phyloP scores from a whole-genome alignment of 2,888 invertebrate genomes.

The Diploptera punctata region DNA sequence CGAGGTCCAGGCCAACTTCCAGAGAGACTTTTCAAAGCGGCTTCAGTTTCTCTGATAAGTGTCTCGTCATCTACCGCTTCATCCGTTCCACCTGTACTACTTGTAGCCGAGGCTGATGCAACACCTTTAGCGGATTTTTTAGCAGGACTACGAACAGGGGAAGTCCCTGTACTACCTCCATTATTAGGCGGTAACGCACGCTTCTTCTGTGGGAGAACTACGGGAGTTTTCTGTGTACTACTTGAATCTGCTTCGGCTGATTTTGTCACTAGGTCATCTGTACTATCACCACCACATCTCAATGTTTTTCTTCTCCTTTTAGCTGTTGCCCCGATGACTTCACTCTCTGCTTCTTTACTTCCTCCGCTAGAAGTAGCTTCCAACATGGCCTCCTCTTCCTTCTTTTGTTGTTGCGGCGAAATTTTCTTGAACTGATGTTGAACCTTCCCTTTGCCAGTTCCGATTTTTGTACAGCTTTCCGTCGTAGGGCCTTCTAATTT shows the following conservation, averaged over 20 bases:
- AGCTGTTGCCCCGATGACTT: slow-evolving; percentile 56
- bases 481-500: slow-evolving; percentile 66
- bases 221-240: slow-evolving; percentile 3
- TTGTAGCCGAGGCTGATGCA: slow-evolving; percentile 58
- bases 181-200: slow-evolving; percentile 54
- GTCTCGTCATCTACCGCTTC: slow-evolving; percentile 78
- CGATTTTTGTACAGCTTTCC: slow-evolving; percentile 43
- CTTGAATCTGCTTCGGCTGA: slow-evolving; percentile 53
- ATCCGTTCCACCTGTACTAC: slow-evolving; percentile 47
- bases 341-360: slow-evolving; percentile 55
- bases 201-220: slow-evolving; percentile 65
- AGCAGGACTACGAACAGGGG: slow-evolving; percentile 55
- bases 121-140: slow-evolving; percentile 54
- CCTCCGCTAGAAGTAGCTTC: slow-evolving; percentile 53
- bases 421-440: slow-evolving; percentile 32
- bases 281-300: slow-evolving; percentile 48
- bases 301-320: slow-evolving; percentile 58
- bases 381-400: slow-evolving; percentile 38
- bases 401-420: slow-evolving; percentile 33
- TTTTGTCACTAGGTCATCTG: slow-evolving; percentile 51
- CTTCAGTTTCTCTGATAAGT: slow-evolving; percentile 86
- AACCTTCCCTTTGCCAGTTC: slow-evolving; percentile 24
- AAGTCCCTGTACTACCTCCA: slow-evolving; percentile 1
- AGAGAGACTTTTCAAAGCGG: slow-evolving; percentile 84
- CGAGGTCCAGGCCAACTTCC: slow-evolving; percentile 82